Conservation (phyloP, 1,140 invertebrate species). For the Micrasema longulum region DNA sequence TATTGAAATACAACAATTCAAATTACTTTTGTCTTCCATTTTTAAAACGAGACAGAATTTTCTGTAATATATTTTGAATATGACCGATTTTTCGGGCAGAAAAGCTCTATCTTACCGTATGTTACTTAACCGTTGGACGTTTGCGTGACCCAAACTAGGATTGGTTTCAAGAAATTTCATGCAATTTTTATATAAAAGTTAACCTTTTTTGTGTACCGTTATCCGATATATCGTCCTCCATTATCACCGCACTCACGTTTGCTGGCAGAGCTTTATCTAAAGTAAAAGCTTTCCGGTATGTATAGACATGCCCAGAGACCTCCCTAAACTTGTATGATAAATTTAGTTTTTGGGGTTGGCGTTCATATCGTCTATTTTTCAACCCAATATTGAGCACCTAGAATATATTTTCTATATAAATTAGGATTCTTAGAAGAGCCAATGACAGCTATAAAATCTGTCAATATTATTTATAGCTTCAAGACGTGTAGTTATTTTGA, state of each 20-base stretch:
- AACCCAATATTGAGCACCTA: too few relatives aligned
- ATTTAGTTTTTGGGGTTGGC: too few relatives aligned
- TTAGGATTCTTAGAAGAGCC: too few relatives aligned
- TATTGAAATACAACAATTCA: neutral
- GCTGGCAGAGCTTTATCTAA: constrained; percentile 17
- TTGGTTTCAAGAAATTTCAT: constrained; percentile 28
- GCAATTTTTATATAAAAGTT: constrained; percentile 45
- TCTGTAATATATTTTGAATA: neutral
- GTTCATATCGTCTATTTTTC: too few relatives aligned
- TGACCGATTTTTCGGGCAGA: neutral
- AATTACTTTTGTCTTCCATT: neutral
- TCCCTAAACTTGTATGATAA: constrained; percentile 16
- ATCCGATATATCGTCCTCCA: constrained; percentile 29
- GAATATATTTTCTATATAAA: too few relatives aligned
- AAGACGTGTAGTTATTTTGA: too few relatives aligned
- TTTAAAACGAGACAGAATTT: neutral
- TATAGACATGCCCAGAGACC: constrained; percentile 23
- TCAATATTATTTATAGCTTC: too few relatives aligned
- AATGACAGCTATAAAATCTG: too few relatives aligned
- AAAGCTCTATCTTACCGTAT: neutral
- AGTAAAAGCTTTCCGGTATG: constrained; percentile 33
- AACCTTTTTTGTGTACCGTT: constrained; percentile 25
- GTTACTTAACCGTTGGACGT: constrained; percentile 10
- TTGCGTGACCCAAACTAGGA: constrained; percentile 31
- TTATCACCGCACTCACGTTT: constrained; percentile 38